Evolutionary conservation across 1,140 invertebrate species (phyloP), one percentile per base, ranked within the genome.

Genomic region (Rhyacophila brunnea): DNA sequence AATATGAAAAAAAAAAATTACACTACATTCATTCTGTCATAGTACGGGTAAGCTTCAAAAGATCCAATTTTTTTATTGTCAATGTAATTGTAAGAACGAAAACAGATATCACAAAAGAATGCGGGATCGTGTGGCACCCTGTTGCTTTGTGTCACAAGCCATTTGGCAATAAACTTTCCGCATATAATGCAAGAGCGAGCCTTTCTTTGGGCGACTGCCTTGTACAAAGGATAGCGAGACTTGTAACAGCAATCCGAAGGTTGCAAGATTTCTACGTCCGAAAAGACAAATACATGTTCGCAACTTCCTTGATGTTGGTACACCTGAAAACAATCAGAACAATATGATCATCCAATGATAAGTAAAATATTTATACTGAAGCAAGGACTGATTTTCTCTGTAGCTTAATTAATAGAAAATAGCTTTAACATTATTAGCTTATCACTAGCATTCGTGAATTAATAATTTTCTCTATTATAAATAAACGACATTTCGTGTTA

Each of bases 271-370:
- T 85, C 85, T 7, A 80, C 78, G 71, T 93, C 88, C 7, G 83
- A 86, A 64, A 95, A 87, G 1, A 87, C 78, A 66, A 95, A 82
- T 0, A 94, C 68, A 74, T 96, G 93, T 72, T 95, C 92, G 75
- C 93, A 95, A 66, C 86, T 83, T n/a, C 92, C 92, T 72, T 93
- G 90, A 75, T 94, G 92, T 23, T 88, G 78, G 75, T 93, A 95
- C 3, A 93, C 81, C 81, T 90, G 89, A 2, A 60, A 62, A 20
- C 19, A 51, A 48, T 17, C 38, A n/a, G 46, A 60, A 45, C 9
- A 44, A 46, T 35, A 28, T 52, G n/a, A n/a, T n/a, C n/a, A n/a
- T n/a, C n/a, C n/a, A n/a, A n/a, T n/a, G n/a, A n/a, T n/a, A n/a
- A n/a, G n/a, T n/a, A n/a, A n/a, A n/a, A n/a, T n/a, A n/a, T n/a